phyloP scores from a whole-genome alignment of 2,113 vertebrate genomes.

The Psittacus erithacus region DNA sequence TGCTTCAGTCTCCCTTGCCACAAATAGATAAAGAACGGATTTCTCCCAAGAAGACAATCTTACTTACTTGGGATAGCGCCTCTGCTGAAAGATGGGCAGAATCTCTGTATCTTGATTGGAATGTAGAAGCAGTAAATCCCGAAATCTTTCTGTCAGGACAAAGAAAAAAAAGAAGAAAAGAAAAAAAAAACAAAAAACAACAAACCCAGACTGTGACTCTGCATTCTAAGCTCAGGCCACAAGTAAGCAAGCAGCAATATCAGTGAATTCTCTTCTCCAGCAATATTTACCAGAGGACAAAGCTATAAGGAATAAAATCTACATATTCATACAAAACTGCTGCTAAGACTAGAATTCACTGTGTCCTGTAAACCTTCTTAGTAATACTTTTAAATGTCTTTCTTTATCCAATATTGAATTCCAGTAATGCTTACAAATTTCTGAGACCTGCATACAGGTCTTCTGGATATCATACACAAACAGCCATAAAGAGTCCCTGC shows the following conservation, averaged over 20 bases:
- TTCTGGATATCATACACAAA: not conserved
- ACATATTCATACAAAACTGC: not conserved
- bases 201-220: conserved; percentile 50
- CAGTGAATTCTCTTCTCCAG: conserved; percentile 2
- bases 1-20: not conserved
- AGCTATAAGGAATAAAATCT: not conserved
- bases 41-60: conserved; percentile 21
- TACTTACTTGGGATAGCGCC: conserved; percentile 90
- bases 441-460: not conserved
- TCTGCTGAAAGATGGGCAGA: conserved; percentile 90
- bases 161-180: not conserved
- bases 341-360: not conserved
- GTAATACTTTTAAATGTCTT: not conserved
- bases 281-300: not conserved
- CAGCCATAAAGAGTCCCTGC: not conserved
- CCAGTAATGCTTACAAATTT: not conserved
- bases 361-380: not conserved
- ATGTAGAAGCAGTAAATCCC: conserved; percentile 84
- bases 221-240: not conserved
- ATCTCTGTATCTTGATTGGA: conserved; percentile 81
- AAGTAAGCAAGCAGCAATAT: conserved; percentile 6
- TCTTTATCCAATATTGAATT: not conserved
- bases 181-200: not conserved
- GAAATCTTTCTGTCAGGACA: conserved; percentile 85
- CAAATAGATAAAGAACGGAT: not conserved